A percentile compares a stretch with the other conserved stretches of the same genome.
Evolutionary conservation across 1,140 invertebrate species (phyloP).

Genomic region (Ooceraea biroi): DNA sequence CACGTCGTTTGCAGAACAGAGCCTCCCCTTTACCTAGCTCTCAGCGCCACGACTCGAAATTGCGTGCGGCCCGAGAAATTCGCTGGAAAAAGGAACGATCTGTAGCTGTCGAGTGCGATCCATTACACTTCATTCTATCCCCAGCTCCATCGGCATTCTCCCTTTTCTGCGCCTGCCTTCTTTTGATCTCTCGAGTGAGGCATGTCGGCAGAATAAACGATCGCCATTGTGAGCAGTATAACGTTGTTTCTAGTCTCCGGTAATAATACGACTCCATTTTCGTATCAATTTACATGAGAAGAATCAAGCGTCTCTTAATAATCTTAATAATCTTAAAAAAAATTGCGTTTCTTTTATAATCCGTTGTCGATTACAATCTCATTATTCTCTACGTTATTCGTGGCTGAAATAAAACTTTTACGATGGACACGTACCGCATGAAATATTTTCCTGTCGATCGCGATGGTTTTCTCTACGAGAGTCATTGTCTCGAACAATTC

Average conservation of each 20-base stretch:
- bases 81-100: constrained; percentile 49
- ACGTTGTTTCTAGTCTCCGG: constrained; percentile 18
- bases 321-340: background rate
- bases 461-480: constrained; percentile 1
- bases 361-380: background rate
- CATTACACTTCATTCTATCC: constrained; percentile 57
- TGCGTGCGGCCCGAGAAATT: constrained; percentile 46
- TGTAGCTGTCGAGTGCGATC: constrained; percentile 57
- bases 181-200: constrained; percentile 52
- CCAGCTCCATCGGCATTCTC: constrained; percentile 37
- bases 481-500: constrained; percentile 1
- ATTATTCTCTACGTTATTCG: background rate
- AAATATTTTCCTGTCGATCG: constrained; percentile 14
- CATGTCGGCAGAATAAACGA: constrained; percentile 46
- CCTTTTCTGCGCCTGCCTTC: background rate
- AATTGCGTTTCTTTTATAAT: background rate
- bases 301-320: background rate
- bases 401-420: background rate
- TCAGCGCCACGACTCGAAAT: constrained; percentile 23
- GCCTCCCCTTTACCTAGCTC: constrained; percentile 15
- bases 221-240: constrained; percentile 40
- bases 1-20: constrained; percentile 44
- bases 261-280: constrained; percentile 22
- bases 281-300: background rate
- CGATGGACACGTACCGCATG: background rate